These are phyloP conservation scores for Micromys minutus DNA, from an alignment of 2,113 vertebrate genomes.

Conservation along the genomic window DNA sequence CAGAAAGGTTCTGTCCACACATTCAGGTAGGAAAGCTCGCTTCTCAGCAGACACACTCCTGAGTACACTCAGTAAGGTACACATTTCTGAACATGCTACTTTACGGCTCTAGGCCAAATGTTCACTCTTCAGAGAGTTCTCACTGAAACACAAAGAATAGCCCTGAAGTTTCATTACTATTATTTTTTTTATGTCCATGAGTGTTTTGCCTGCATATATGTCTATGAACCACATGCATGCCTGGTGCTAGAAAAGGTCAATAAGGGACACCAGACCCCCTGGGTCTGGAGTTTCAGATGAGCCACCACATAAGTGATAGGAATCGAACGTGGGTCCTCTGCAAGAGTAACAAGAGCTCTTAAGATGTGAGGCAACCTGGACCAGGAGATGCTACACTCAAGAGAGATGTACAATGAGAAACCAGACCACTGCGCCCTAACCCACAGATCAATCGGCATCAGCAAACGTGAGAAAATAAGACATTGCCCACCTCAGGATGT, in stretches of 20 bases:
- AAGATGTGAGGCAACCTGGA: not conserved
- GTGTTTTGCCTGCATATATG: not conserved
- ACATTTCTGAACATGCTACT: not conserved
- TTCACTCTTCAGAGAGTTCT: not conserved
- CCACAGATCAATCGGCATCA: not conserved
- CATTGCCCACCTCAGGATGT: not conserved
- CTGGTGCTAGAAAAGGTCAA: not conserved
- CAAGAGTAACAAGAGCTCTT: not conserved
- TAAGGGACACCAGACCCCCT: not conserved
- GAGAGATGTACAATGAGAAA: not conserved
- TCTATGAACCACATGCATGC: not conserved
- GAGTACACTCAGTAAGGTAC: not conserved
- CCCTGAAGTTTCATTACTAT: not conserved
- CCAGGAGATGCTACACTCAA: not conserved
- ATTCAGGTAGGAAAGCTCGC: not conserved
- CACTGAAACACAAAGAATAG: not conserved
- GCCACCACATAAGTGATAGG: not conserved
- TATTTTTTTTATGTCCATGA: not conserved
- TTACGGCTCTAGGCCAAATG: not conserved
- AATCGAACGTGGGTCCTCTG: not conserved
- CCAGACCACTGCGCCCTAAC: not conserved
- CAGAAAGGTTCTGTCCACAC: not conserved
- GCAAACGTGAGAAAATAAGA: not conserved
- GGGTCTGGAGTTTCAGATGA: not conserved
- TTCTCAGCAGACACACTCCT: not conserved